Percentiles rank a stretch among this genome's conserved stretches.
phyloP scores from a whole-genome alignment of 1,140 invertebrate species.

The Cyphomyrmex costatus region DNA sequence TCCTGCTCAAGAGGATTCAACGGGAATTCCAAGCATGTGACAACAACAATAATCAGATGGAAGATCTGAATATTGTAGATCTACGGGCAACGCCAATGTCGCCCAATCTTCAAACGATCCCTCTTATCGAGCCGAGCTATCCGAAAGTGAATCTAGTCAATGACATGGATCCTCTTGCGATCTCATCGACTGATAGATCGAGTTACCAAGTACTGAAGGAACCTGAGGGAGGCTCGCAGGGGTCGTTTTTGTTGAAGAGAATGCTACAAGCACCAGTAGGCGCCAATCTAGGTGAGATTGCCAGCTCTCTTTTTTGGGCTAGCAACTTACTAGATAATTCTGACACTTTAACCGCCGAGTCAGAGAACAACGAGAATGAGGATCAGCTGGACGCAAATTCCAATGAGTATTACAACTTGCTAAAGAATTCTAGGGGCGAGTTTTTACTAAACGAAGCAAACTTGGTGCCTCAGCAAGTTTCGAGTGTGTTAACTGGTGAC shows the following conservation, averaged over 20 bases:
- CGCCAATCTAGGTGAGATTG: conserved; percentile 82
- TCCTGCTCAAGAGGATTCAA: conserved; percentile 75
- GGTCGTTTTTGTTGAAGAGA: conserved; percentile 81
- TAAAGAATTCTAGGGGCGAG: conserved; percentile 63
- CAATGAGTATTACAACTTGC: conserved; percentile 66
- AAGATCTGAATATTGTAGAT: conserved; percentile 72
- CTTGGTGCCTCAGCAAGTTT: conserved; percentile 65
- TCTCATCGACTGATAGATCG: conserved; percentile 46
- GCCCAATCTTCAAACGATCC: conserved; percentile 44
- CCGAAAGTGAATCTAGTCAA: conserved; percentile 49
- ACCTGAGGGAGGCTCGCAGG: conserved; percentile 58
- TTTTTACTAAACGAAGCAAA: conserved; percentile 66
- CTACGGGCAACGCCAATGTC: conserved; percentile 70
- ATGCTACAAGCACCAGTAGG: conserved; percentile 85
- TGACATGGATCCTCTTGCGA: conserved; percentile 42
- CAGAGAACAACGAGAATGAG: conserved; percentile 79
- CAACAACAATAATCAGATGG: conserved; percentile 77
- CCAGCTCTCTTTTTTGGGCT: conserved; percentile 75
- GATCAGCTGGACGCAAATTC: conserved; percentile 64
- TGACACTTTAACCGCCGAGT: conserved; percentile 84
- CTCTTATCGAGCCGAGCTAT: conserved; percentile 55
- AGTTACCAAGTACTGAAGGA: conserved; percentile 68
- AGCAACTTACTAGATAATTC: conserved; percentile 80
- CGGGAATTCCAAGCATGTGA: conserved; percentile 76
- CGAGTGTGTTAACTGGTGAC: conserved; percentile 39